Conservation (phyloP, 2,113 vertebrate genomes). For the Prionailurus viverrinus region DNA sequence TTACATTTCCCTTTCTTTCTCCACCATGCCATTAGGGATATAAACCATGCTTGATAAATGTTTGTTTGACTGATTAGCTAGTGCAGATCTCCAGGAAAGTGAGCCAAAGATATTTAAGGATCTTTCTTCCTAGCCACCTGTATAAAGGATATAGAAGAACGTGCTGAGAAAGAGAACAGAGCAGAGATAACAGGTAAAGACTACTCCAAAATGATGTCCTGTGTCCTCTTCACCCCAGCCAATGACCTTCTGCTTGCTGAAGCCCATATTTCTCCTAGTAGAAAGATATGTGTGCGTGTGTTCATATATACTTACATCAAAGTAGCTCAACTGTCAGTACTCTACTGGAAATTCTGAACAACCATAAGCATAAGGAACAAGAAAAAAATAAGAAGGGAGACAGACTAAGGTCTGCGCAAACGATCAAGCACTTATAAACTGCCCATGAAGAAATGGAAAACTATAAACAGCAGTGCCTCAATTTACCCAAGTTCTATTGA, state of each 20-base stretch:
- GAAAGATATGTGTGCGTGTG: fast-evolving
- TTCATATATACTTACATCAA: background rate
- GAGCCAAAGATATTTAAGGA: background rate
- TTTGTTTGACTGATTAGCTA: background rate
- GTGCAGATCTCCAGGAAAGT: background rate
- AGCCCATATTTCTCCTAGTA: background rate
- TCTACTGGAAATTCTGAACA: background rate
- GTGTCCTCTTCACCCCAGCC: background rate
- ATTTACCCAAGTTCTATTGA: background rate
- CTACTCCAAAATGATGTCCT: background rate
- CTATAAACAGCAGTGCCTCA: background rate
- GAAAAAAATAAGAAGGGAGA: background rate
- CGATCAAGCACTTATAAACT: background rate
- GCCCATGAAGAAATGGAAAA: background rate
- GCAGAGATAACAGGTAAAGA: no score
- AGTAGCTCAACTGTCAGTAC: background rate
- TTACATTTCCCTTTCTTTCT: background rate
- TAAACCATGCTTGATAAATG: background rate
- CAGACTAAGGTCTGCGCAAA: background rate
- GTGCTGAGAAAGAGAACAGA: background rate
- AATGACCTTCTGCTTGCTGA: background rate
- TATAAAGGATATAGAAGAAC: background rate
- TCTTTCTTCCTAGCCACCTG: background rate
- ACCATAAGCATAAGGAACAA: background rate
- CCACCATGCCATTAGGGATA: no score